Base-by-base conservation (phyloP, 1,140 invertebrate species). In the Trissolcus basalis region DNA sequence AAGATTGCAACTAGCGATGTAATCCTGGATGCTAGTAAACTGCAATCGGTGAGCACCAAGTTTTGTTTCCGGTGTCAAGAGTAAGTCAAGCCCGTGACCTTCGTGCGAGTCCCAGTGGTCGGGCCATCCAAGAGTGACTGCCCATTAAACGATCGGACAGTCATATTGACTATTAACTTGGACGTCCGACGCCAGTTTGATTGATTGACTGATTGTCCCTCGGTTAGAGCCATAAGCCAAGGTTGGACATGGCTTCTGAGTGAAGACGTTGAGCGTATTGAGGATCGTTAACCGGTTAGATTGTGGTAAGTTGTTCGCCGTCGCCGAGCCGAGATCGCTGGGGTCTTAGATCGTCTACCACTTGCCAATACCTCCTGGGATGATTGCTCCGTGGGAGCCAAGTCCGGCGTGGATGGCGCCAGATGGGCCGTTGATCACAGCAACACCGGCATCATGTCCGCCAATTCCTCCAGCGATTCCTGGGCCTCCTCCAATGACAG, bases 321-420 rank as follows among this genome's bases (percentile, higher is more conserved):
- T 88, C 85, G 87, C 87, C 86, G 85, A 85, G 86, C 87, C 87
- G 87, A 88, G 87, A 88, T 89, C 86, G 84, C 86, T 87, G 81
- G 81, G 86, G 81, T 86, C 77, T 84, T 83, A 82, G 82, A 84
- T 80, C 85, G 83, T 86, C 84, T 88, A 88, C 82, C 84, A 88
- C 77, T 88, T 88, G 82, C 82, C 84, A 73, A 84, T 80, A 71
- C 77, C 78, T 80, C 79, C 86, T 77, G 87, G 85, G 86, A 88
- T 88, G 87, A 89, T 86, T 53, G 87, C 87, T 87, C 87, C 87
- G 83, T 89, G 87, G 81, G 86, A 83, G 81, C 87, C 87, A 67
- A 89, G 87, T 71, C 86, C 87, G 72, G 87, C 87, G 74, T 89
- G 87, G 87, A 89, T 88, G 84, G 86, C 86, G 67, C 87, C 87